Conservation (phyloP, 2,113 vertebrate species). For the Tympanuchus pallidicinctus region DNA sequence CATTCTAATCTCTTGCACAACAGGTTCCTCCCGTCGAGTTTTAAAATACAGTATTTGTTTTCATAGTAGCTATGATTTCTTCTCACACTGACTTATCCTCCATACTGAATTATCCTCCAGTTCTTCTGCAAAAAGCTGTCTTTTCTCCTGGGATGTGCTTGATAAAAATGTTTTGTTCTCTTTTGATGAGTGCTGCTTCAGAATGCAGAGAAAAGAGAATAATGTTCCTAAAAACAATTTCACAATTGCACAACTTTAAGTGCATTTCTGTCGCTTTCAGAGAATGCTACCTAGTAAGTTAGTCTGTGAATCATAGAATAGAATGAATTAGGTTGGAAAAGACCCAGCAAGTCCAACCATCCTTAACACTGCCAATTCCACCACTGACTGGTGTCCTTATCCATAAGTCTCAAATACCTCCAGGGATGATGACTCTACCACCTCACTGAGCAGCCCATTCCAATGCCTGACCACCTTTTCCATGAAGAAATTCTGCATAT, state of each 20-base stretch:
- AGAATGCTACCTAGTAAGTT: not conserved
- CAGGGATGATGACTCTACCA: not conserved
- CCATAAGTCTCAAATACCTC: not conserved
- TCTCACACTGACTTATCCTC: not conserved
- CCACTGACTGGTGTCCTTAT: not conserved
- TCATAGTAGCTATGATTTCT: conserved; percentile 55
- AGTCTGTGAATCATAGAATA: not conserved
- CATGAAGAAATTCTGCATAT: not conserved
- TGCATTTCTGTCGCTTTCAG: not conserved
- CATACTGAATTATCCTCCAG: not conserved
- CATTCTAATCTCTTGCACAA: conserved; percentile 39
- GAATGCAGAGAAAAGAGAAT: not conserved
- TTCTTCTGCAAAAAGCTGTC: not conserved
- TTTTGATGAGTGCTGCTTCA: not conserved
- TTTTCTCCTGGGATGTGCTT: not conserved
- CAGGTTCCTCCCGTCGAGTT: conserved; percentile 14
- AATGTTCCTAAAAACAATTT: not conserved
- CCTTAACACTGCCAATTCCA: not conserved
- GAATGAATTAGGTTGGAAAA: not conserved
- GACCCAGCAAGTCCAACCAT: not conserved
- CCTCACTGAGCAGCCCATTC: not conserved
- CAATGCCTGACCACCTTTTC: not conserved
- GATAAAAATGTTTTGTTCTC: conserved; percentile 46
- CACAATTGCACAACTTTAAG: not conserved
- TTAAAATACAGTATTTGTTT: conserved; percentile 69